Evolutionary conservation across 2,113 vertebrate species (phyloP), one percentile per base, ranked within the genome.

Genomic region (Theristicus caerulescens): DNA sequence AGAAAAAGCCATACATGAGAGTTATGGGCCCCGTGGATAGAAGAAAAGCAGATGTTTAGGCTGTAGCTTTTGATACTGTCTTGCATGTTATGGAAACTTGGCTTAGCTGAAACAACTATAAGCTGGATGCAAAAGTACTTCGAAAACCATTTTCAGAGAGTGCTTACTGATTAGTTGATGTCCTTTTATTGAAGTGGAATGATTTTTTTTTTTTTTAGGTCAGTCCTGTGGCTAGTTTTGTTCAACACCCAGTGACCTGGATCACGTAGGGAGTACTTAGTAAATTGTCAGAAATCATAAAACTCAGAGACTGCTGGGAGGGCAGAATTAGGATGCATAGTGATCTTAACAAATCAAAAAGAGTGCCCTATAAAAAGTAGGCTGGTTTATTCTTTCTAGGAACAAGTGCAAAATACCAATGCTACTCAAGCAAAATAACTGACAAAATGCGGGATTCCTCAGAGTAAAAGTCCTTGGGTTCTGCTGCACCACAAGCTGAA

Each of bases 41-140:
- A 86, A 90, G 82, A 77, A 95, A 92, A 77, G 77, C 92, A 94
- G 65, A 57, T 90, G 66, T 72, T 85, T 52, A 67, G 32, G 40
- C 57, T 76, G 29, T 54, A 71, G 26, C 57, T 85, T 90, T 76
- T 82, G n/a, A 36, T 82, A 38, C n/a, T 79, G 29, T 69, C 70
- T 82, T 91, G 57, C 25, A 24, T 46, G 69, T 93, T 91, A 51
- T 24, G 70, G 85, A 93, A 93, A 79, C 38, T 74, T 91, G 82
- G 65, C 66, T 78, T 94, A 82, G 26, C 26, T 2, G 3, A 90
- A 94, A 67, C 42, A 64, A 31, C 47, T 64, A 13, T 31, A 59
- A 94, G 17, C 13, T 81, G 27, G 42, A 78, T 81, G 52, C 72
- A 38, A 38, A 87, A 78, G 34, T 49, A 58, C 27, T 95, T 70